Percentiles rank a stretch among this genome's conserved stretches.
phyloP scores from a whole-genome alignment of 2,797 vertebrate species.

The Cyprinella venusta region DNA sequence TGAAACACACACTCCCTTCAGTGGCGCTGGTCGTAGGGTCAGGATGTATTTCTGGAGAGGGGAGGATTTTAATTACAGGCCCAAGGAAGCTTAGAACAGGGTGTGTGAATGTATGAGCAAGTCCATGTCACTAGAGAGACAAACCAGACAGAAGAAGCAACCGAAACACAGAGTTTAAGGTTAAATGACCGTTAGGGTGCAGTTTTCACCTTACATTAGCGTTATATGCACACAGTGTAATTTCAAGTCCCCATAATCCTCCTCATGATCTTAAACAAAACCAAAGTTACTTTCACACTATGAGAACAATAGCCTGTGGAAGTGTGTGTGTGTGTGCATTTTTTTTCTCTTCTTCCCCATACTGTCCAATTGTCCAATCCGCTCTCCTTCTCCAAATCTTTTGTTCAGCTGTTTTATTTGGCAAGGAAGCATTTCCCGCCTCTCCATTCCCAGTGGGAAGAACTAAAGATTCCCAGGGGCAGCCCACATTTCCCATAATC shows the following conservation, averaged over 20 bases:
- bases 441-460: conserved; percentile 30
- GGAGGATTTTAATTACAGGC: conserved; percentile 60
- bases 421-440: conserved; percentile 60
- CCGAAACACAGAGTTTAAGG: background rate
- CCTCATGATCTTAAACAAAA: background rate
- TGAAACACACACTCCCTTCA: conserved; percentile 26
- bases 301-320: conserved; percentile 2
- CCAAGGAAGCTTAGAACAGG: conserved; percentile 39
- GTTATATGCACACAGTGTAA: background rate
- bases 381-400: conserved; percentile 46
- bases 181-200: background rate
- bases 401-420: conserved; percentile 64
- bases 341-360: conserved; percentile 19
- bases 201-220: background rate
- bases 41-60: conserved; percentile 60
- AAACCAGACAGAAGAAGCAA: conserved; percentile 5
- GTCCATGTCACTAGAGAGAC: conserved; percentile 22
- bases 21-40: conserved; percentile 46
- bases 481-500: conserved; percentile 38
- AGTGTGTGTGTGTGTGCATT: background rate
- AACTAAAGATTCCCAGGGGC: conserved; percentile 43
- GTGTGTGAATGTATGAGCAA: conserved; percentile 34
- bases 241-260: background rate
- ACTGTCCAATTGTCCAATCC: conserved; percentile 34
- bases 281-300: conserved; percentile 23